A percentile compares a stretch with the other conserved stretches of the same genome.
phyloP scores from a whole-genome alignment of 1,140 invertebrate genomes.

The Bombus huntii region DNA sequence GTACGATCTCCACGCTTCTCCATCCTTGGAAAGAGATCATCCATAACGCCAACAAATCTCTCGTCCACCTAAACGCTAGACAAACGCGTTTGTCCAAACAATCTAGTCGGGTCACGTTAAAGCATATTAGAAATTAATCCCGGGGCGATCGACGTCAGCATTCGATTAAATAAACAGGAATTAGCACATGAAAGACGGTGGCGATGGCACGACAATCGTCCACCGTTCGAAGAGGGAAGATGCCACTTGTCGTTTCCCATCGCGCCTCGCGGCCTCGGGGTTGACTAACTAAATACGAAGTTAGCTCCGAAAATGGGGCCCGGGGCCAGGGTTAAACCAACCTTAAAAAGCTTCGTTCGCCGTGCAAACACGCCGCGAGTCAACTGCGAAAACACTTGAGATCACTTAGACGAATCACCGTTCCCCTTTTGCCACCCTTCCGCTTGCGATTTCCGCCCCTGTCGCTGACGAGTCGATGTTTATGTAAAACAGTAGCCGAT shows the following conservation, averaged over 20 bases:
- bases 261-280: constrained; percentile 79
- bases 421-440: constrained; percentile 12
- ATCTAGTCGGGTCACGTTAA: constrained; percentile 26
- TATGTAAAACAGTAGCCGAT: constrained; percentile 79
- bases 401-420: constrained; percentile 69
- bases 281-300: constrained; percentile 83
- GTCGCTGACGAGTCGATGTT: constrained; percentile 67
- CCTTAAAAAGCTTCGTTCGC: constrained; percentile 74
- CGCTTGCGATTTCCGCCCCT: constrained; percentile 24
- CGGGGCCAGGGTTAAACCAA: constrained; percentile 80
- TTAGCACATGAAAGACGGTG: constrained; percentile 76
- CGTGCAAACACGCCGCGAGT: constrained; percentile 73
- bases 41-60: not conserved
- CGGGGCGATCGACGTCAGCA: constrained; percentile 60
- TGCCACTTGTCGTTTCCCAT: constrained; percentile 82
- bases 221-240: not conserved
- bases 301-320: constrained; percentile 76
- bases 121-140: constrained; percentile 66
- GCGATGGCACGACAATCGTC: constrained; percentile 20
- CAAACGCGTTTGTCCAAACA: constrained; percentile 23
- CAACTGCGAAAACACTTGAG: constrained; percentile 80
- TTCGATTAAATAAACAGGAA: constrained; percentile 77
- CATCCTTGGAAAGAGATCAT: not conserved
- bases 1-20: too few relatives aligned
- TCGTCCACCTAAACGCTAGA: not conserved